Evolutionary conservation across 2,113 vertebrate genomes (phyloP), one percentile per base, ranked within the genome.

Genomic region (Lipotes vexillifer): DNA sequence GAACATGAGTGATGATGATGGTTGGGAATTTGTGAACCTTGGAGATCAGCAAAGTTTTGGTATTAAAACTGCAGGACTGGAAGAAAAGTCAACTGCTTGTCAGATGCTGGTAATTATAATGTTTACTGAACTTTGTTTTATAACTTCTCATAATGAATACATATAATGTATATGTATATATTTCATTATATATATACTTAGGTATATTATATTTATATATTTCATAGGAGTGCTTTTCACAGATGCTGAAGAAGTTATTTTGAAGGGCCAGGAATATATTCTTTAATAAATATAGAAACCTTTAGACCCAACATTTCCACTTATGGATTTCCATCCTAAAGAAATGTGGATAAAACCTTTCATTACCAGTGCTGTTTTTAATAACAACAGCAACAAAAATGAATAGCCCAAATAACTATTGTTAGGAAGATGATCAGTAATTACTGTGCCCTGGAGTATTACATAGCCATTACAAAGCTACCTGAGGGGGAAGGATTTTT

Each of bases 21-120:
- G 99, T 2, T 99, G 99, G 99, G 99, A 99, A 97, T 99, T 99
- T 98, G 99, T 99, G 77, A 99, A 99, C 98, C 98, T 99, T 96
- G 99, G 99, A 72, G 99, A 99, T 96, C 99, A 99, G 97, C 99
- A 99, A 95, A 99, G 99, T 98, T 99, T 99, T 97, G 99, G 99
- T 90, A 99, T 99, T 93, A 99, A 99, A 99, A 99, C 99, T 2
- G 99, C 99, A 14, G 99, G 99, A 12, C 98, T 99, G 95, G 99
- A 99, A 98, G 99, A 99, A 98, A 99, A 99, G 96, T 99, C 99
- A 88, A 99, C 99, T 2, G 99, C 99, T 31, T 99, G 99, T 94
- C 99, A 99, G 98, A 99, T 99, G 99, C 98, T 99, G 99, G 99
- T 99, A 90, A 49, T 66, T 10, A 11, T 44, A 27, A 3, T 46